These are phyloP conservation scores for Zygaena filipendulae DNA, from an alignment of 2,888 invertebrate genomes.

Conservation along the genomic window DNA sequence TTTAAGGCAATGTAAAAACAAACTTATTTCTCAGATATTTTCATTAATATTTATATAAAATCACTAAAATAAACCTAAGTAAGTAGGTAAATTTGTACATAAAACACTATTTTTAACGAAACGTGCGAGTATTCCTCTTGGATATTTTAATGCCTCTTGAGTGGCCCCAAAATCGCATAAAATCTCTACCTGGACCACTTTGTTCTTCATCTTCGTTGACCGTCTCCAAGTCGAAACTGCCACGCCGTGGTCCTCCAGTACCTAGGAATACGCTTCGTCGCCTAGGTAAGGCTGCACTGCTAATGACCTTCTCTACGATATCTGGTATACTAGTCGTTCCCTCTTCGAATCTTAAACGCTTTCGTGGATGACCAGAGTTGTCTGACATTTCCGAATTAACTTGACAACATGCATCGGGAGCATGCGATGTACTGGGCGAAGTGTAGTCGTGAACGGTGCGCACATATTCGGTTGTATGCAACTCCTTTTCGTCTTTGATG, in stretches of 20 bases:
- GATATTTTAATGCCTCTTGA: constrained; percentile 22
- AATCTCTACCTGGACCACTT: constrained; percentile 23
- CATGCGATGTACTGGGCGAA: no score
- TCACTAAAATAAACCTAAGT: no score
- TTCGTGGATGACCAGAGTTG: constrained; percentile 1
- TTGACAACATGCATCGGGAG: no score
- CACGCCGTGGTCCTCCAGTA: constrained; percentile 5
- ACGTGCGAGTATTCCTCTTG: no score
- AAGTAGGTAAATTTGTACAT: no score
- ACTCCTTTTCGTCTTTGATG: constrained; percentile 9
- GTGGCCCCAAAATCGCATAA: constrained; percentile 33
- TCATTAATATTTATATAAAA: no score
- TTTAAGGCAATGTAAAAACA: no score
- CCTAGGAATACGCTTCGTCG: constrained; percentile 4
- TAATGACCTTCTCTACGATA: constrained; percentile 14
- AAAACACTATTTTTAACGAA: no score
- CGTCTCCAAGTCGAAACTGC: constrained; percentile 15
- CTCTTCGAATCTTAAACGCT: constrained; percentile 40
- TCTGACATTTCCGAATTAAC: constrained; percentile 11
- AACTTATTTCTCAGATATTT: no score
- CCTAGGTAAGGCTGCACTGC: constrained; percentile 2
- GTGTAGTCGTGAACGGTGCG: constrained; percentile 27
- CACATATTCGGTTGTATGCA: constrained; percentile 9
- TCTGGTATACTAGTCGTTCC: constrained; percentile 25
- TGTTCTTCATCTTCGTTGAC: constrained; percentile 19